A percentile compares a stretch with the other conserved stretches of the same genome.
phyloP scores from a whole-genome alignment of 2,888 invertebrate genomes.

The Zootermopsis nevadensis region DNA sequence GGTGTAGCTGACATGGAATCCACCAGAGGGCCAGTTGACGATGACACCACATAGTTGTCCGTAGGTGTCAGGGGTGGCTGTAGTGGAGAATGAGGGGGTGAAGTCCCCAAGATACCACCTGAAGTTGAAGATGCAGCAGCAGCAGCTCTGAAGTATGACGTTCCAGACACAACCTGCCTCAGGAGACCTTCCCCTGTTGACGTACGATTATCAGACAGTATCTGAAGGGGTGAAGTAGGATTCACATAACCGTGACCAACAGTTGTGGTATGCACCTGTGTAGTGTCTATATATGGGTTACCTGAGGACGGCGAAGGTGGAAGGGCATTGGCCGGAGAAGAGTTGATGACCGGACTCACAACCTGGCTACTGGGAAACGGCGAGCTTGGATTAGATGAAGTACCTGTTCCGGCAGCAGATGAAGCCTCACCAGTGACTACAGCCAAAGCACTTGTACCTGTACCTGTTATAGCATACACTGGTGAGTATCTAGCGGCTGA shows the following conservation, averaged over 20 bases:
- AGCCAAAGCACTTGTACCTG: slow-evolving; percentile 8
- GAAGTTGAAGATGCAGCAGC: not conserved
- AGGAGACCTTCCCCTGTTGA: slow-evolving; percentile 41
- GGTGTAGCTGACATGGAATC: slow-evolving; percentile 30
- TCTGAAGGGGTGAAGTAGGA: slow-evolving; percentile 31
- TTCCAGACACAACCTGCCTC: slow-evolving; percentile 29
- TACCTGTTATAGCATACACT: slow-evolving; percentile 61
- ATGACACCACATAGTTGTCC: slow-evolving; percentile 43
- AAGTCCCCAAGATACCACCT: slow-evolving; percentile 18
- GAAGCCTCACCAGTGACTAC: slow-evolving; percentile 31
- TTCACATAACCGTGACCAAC: slow-evolving; percentile 37
- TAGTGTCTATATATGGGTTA: slow-evolving; percentile 37
- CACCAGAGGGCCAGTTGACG: slow-evolving; percentile 35
- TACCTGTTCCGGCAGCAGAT: slow-evolving; percentile 15
- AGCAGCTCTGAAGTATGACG: slow-evolving; percentile 28
- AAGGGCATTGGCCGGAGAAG: slow-evolving; percentile 29
- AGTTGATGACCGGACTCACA: slow-evolving; percentile 41
- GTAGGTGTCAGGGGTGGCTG: slow-evolving; percentile 41
- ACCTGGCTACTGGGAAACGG: slow-evolving; percentile 40
- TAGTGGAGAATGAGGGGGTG: slow-evolving; percentile 37
- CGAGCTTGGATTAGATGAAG: slow-evolving; percentile 41
- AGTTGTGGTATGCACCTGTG: slow-evolving; percentile 10
- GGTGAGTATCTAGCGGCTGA: slow-evolving; percentile 73
- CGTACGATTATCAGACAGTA: slow-evolving; percentile 20
- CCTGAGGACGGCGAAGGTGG: slow-evolving; percentile 32